Base-by-base conservation (phyloP, 2,888 invertebrate genomes). In the Cosmia pyralina region DNA sequence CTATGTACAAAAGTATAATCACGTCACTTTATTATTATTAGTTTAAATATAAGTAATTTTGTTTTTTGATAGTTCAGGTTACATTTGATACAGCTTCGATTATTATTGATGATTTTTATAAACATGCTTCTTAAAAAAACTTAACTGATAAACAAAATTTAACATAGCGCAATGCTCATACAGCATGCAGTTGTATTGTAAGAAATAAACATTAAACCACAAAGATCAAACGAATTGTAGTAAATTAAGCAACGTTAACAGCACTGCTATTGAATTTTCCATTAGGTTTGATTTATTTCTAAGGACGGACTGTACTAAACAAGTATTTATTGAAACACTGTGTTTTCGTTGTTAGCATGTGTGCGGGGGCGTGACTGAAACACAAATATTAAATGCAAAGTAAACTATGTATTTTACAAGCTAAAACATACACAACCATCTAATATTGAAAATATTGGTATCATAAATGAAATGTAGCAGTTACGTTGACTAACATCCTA, bases 231-330 rank as follows among this genome's bases (percentile, higher is more conserved):
- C 15, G 7, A 62, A 68, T 48, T 22, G 5, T 34, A 34, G 13
- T 22, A 28, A 41, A 57, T 44, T 11, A 74, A 69, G 52, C 44
- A 69, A 66, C 1, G 58, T 38, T 63, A 66, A 58, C 48, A 69
- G 58, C 55, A 71, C 64, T 69, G 67, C 50, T 17, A 44, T 69
- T 68, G 64, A 75, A 64, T 71, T 72, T 70, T 76, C 50, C 69
- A 71, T 72, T 69, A 69, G 82, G 72, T 71, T 63, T 83, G 79
- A 81, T 85, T 84, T 91, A 91, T 86, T 88, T 81, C 89, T 91
- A 93, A 92, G 95, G 95, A 95, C 95, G 95, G 95, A 95, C 90
- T 92, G 86, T 91, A 92, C 89, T 90, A 92, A 93, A 92, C 88
- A 79, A 83, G 81, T 88, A 84, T 85, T 84, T 85, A 87, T 86